Conservation (phyloP, 2,113 vertebrate genomes). For the Butorides virescens region DNA sequence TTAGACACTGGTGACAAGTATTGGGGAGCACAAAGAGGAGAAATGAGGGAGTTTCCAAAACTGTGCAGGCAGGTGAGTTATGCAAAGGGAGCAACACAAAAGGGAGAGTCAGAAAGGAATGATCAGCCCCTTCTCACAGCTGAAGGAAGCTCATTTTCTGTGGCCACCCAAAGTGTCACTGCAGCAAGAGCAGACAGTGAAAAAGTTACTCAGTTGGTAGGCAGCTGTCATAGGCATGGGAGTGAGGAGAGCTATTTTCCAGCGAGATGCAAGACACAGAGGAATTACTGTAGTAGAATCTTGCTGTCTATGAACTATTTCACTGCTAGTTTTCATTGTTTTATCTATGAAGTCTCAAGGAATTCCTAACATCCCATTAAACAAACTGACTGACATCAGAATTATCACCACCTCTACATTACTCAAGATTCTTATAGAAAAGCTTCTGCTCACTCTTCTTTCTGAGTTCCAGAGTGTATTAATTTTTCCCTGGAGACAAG, state of each 20-base stretch:
- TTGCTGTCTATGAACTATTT: background rate
- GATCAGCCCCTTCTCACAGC: background rate
- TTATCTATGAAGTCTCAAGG: background rate
- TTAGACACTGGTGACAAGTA: background rate
- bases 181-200: background rate
- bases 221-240: background rate
- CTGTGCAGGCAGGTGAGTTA: background rate
- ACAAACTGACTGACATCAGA: background rate
- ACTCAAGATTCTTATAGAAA: background rate
- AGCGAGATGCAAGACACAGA: background rate
- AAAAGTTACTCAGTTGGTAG: background rate
- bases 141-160: background rate
- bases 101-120: background rate
- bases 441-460: background rate
- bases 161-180: background rate
- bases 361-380: background rate
- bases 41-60: background rate
- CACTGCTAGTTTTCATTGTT: background rate
- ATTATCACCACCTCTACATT: background rate
- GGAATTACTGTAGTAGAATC: background rate
- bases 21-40: background rate
- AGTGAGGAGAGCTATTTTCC: background rate
- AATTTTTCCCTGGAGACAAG: constrained; percentile 4
- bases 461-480: background rate
- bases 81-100: background rate